Evolutionary conservation across 2,113 vertebrate species (phyloP).

Genomic region (Carassius carassius): DNA sequence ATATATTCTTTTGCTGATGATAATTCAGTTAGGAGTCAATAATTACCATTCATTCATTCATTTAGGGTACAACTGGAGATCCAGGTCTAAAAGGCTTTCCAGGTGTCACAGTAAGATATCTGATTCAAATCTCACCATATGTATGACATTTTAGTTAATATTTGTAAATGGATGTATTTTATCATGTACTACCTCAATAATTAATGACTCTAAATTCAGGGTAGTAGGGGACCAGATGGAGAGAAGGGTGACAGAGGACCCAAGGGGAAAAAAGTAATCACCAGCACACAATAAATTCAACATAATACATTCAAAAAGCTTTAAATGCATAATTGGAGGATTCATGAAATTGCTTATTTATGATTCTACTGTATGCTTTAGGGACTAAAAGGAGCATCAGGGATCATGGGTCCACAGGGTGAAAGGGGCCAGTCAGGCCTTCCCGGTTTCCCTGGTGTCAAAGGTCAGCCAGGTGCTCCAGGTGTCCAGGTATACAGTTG

Average conservation of each 20-base stretch:
- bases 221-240: slow-evolving; percentile 67
- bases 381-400: slow-evolving; percentile 72
- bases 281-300: background rate
- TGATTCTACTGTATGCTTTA: slow-evolving; percentile 53
- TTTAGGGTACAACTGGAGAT: slow-evolving; percentile 74
- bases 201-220: slow-evolving; percentile 65
- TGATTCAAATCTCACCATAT: slow-evolving; percentile 7
- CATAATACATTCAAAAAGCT: background rate
- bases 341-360: background rate
- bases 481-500: slow-evolving; percentile 71
- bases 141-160: background rate
- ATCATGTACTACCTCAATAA: slow-evolving; percentile 12
- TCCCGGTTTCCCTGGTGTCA: slow-evolving; percentile 72
- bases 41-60: background rate
- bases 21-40: background rate
- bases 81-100: slow-evolving; percentile 70
- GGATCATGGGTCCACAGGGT: slow-evolving; percentile 72
- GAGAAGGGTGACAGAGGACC: slow-evolving; percentile 75
- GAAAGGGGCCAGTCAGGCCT: slow-evolving; percentile 69
- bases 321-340: background rate
- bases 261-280: slow-evolving; percentile 76
- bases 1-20: background rate
- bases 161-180: background rate
- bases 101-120: slow-evolving; percentile 74
- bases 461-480: slow-evolving; percentile 65